Conservation (phyloP, 2,888 invertebrate genomes). For the Dynastes grantii region DNA sequence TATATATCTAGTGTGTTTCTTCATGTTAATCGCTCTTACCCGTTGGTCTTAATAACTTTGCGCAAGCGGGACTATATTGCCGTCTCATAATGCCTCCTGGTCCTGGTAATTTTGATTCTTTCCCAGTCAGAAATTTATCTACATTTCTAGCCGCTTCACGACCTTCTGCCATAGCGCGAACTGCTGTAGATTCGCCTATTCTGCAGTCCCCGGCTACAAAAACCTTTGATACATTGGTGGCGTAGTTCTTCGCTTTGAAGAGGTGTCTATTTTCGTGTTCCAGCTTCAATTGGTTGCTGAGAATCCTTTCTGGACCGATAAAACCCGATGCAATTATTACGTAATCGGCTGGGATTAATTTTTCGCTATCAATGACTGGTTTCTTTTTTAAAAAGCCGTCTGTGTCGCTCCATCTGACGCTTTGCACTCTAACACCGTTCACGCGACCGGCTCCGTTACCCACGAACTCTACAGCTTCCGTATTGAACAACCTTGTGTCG, state of each 20-base stretch:
- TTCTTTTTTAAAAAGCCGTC: constrained; percentile 95
- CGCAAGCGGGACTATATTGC: too few relatives aligned
- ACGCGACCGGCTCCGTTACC: constrained; percentile 92
- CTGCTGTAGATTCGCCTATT: constrained; percentile 97
- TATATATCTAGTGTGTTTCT: too few relatives aligned
- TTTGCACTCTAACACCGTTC: constrained; percentile 89
- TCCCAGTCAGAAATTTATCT: constrained; percentile 87
- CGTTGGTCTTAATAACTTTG: too few relatives aligned
- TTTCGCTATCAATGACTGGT: constrained; percentile 85
- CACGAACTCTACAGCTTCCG: constrained; percentile 95
- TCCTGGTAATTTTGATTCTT: constrained; percentile 87
- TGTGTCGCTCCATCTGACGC: constrained; percentile 94
- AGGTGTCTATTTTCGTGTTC: constrained; percentile 94
- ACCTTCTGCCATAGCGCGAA: constrained; percentile 99
- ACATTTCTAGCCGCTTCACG: constrained; percentile 97
- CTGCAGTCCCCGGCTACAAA: constrained; percentile 99
- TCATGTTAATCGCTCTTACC: too few relatives aligned
- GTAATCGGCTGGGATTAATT: constrained; percentile 88
- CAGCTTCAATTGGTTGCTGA: constrained; percentile 85
- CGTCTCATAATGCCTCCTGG: constrained; percentile 85
- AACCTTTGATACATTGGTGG: constrained; percentile 92
- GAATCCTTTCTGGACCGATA: constrained; percentile 93
- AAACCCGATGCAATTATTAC: constrained; percentile 99
- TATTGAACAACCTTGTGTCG: constrained; percentile 95
- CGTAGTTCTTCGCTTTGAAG: constrained; percentile 88